Percentiles rank a stretch among this genome's conserved stretches.
Conservation (phyloP, 2,888 invertebrate species). For the Himalopsyche anomala region DNA sequence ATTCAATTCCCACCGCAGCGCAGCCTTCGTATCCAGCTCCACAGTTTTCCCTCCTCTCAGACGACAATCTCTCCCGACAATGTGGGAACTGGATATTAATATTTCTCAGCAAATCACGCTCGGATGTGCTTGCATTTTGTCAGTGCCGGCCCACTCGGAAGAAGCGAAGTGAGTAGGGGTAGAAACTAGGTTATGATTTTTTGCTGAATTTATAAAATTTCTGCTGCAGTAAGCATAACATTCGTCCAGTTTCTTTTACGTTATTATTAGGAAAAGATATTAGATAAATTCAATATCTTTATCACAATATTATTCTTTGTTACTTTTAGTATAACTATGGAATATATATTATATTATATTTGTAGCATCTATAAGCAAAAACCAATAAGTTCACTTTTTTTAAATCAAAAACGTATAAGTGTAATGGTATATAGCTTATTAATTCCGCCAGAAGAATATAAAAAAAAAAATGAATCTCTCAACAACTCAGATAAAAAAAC, state of each 20-base stretch:
- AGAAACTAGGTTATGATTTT: conserved; percentile 1
- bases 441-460: too few relatives aligned
- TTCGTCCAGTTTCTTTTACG: not conserved
- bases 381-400: too few relatives aligned
- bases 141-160: conserved; percentile 37
- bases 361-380: too few relatives aligned
- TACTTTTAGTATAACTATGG: too few relatives aligned
- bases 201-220: conserved; percentile 6
- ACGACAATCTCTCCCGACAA: conserved; percentile 46
- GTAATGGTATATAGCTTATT: too few relatives aligned
- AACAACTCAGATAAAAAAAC: too few relatives aligned
- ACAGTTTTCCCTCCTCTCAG: conserved; percentile 2
- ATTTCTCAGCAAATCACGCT: conserved; percentile 61
- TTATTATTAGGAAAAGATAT: conserved; percentile 8
- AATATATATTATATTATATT: too few relatives aligned
- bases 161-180: not conserved
- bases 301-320: not conserved
- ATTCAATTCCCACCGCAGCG: conserved; percentile 12
- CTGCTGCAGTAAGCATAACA: conserved; percentile 4
- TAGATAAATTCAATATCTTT: conserved; percentile 14
- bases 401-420: too few relatives aligned
- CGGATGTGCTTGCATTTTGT: conserved; percentile 52
- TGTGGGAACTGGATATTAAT: conserved; percentile 63
- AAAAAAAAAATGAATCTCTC: too few relatives aligned
- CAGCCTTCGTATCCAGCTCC: not conserved